Conservation (phyloP, 2,888 invertebrate genomes). For the Linyphia triangularis region DNA sequence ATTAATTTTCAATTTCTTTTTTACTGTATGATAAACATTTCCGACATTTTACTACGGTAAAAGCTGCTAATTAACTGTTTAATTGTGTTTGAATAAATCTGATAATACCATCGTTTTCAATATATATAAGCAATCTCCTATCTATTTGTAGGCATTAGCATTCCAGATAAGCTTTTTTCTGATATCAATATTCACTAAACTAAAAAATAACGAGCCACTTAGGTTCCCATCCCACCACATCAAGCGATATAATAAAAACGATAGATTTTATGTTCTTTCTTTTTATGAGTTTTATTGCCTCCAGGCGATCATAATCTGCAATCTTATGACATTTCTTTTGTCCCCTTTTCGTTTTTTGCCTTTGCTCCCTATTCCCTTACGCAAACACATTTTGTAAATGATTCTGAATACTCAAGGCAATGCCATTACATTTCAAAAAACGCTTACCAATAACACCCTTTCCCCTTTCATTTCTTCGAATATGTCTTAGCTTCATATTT, state of each 20-base stretch:
- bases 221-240: too few relatives aligned
- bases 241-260: neutral
- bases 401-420: conserved; percentile 16
- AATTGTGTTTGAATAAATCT: too few relatives aligned
- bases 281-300: neutral
- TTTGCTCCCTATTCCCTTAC: neutral
- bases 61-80: too few relatives aligned
- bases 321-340: neutral
- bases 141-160: too few relatives aligned
- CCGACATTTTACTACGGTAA: too few relatives aligned
- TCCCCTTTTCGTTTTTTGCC: conserved; percentile 1
- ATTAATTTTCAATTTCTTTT: too few relatives aligned
- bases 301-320: neutral
- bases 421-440: conserved; percentile 20
- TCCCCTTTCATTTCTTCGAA: too few relatives aligned
- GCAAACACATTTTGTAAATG: conserved; percentile 20
- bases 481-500: too few relatives aligned
- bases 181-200: neutral
- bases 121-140: too few relatives aligned
- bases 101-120: neutral
- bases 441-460: too few relatives aligned
- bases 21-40: too few relatives aligned
- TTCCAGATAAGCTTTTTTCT: too few relatives aligned
- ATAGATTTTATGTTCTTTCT: neutral
- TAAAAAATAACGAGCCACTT: neutral